phyloP scores from a whole-genome alignment of 1,140 invertebrate species.

The Aphaenogaster ashmeadi region DNA sequence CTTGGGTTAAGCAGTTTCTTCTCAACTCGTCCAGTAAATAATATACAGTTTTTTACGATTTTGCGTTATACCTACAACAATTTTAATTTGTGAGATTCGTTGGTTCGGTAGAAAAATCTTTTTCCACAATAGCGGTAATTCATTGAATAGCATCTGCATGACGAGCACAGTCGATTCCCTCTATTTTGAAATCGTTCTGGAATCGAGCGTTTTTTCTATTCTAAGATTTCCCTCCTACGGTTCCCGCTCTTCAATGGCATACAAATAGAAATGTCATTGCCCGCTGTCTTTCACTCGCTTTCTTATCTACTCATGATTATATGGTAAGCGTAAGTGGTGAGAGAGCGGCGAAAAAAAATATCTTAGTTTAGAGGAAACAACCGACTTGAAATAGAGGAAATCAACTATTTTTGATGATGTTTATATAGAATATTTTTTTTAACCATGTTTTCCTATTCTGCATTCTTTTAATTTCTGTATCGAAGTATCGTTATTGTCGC shows the following conservation, averaged over 20 bases:
- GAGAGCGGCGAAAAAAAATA: not conserved
- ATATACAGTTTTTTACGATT: conserved; percentile 43
- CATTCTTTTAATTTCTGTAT: not conserved
- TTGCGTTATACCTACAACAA: not conserved
- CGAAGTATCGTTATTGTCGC: conserved; percentile 32
- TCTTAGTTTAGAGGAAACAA: not conserved
- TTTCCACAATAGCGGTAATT: conserved; percentile 6
- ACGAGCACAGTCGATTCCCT: not conserved
- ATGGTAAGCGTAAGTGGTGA: not conserved
- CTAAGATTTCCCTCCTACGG: not conserved
- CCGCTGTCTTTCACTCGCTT: not conserved
- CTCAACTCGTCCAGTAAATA: conserved; percentile 19
- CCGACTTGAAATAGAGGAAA: not conserved
- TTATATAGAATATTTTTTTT: conserved; percentile 13
- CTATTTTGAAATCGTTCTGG: not conserved
- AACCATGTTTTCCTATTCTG: not conserved
- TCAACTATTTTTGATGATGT: conserved; percentile 17
- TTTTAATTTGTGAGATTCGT: conserved; percentile 34
- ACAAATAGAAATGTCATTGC: no score
- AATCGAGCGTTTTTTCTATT: not conserved
- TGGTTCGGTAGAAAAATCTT: not conserved
- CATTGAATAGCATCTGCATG: conserved; percentile 6
- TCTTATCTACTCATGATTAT: not conserved
- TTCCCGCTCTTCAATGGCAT: not conserved
- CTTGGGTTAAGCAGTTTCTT: conserved; percentile 35